phyloP scores from a whole-genome alignment of 2,113 vertebrate species.

The Peucedramus taeniatus region DNA sequence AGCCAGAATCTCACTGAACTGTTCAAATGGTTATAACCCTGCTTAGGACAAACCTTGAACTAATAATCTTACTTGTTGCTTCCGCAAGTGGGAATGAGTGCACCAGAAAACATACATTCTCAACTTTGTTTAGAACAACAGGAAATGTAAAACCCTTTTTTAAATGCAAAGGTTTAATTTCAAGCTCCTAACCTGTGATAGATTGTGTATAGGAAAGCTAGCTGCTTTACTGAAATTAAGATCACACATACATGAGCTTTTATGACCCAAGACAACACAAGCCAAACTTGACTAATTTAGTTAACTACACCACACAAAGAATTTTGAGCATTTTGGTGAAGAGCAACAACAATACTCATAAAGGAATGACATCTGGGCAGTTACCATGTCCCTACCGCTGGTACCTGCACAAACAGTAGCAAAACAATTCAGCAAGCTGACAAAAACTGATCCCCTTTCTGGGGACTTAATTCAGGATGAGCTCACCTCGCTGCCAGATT shows the following conservation, averaged over 20 bases:
- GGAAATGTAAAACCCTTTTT: neutral
- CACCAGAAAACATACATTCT: neutral
- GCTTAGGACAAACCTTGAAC: neutral
- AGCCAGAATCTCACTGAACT: neutral
- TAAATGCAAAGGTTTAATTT: neutral
- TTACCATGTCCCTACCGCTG: neutral
- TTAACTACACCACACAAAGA: neutral
- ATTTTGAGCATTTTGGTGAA: neutral
- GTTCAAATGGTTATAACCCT: neutral
- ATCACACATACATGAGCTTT: neutral
- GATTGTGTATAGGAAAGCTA: neutral
- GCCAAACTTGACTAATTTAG: neutral
- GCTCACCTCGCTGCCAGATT: neutral
- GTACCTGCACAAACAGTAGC: neutral
- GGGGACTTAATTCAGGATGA: neutral
- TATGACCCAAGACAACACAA: neutral
- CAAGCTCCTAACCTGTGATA: neutral
- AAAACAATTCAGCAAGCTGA: neutral
- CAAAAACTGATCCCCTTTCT: neutral
- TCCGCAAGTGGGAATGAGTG: neutral
- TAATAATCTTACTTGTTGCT: neutral
- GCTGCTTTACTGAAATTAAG: neutral
- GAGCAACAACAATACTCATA: neutral
- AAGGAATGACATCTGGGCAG: neutral
- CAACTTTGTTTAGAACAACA: neutral